Evolutionary conservation across 1,140 invertebrate species (phyloP).

Genomic region (Anastrepha obliqua): DNA sequence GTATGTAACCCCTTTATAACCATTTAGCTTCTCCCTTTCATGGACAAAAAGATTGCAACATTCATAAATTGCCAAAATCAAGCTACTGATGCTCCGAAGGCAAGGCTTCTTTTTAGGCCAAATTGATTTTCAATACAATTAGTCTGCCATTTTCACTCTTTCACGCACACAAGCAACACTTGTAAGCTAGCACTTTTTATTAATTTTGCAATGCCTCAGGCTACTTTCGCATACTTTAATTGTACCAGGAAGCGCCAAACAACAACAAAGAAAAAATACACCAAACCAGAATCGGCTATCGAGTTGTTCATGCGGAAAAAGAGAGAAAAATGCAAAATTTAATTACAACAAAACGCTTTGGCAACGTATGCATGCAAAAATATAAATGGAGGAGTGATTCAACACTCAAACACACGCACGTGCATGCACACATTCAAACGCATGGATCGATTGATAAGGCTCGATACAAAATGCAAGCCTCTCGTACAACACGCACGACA

Average conservation of each 20-base stretch:
- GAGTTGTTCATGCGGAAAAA: not conserved
- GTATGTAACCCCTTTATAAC: no score
- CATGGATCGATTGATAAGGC: not conserved
- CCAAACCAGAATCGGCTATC: not conserved
- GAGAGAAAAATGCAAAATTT: slow-evolving; percentile 1
- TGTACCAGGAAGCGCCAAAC: not conserved
- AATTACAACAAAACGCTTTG: slow-evolving; percentile 25
- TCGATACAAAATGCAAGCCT: not conserved
- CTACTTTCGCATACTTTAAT: not conserved
- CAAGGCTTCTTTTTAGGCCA: no score
- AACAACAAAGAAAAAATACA: not conserved
- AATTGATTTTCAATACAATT: not conserved
- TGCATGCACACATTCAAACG: not conserved
- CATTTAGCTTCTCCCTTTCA: no score
- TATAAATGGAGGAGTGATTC: not conserved
- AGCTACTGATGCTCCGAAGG: no score
- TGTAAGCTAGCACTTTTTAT: not conserved
- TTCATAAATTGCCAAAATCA: no score
- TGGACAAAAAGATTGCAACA: no score
- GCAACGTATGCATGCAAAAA: not conserved
- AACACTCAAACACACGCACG: not conserved
- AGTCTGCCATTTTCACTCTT: not conserved
- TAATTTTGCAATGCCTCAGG: not conserved
- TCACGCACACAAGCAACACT: not conserved
- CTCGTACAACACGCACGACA: no score